phyloP scores from a whole-genome alignment of 1,140 invertebrate species.

The Wiebesia pumilae region DNA sequence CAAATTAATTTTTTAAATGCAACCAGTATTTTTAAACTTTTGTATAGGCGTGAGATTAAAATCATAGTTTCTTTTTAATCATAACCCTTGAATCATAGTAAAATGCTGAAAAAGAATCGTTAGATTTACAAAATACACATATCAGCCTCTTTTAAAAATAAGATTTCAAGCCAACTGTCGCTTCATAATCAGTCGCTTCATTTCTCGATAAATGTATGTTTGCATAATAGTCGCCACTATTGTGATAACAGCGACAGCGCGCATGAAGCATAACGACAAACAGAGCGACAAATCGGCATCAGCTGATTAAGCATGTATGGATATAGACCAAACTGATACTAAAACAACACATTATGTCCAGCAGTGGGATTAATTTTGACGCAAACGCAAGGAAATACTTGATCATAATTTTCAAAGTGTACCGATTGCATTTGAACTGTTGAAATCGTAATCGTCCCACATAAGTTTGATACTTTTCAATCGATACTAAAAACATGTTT shows the following conservation, averaged over 20 bases:
- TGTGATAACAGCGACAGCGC: constrained; percentile 26
- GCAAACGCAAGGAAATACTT: not conserved
- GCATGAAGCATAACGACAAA: not conserved
- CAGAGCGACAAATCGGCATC: not conserved
- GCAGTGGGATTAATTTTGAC: not conserved
- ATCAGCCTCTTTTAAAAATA: not conserved
- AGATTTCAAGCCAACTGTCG: not conserved
- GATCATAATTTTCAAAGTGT: not conserved
- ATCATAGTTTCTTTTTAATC: not conserved
- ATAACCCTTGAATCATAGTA: not conserved
- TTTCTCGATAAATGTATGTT: constrained; percentile 22
- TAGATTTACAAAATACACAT: not conserved
- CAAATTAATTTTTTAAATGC: too few relatives aligned
- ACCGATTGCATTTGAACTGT: too few relatives aligned
- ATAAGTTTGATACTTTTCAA: too few relatives aligned
- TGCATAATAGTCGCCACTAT: not conserved
- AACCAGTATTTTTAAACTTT: too few relatives aligned
- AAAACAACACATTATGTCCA: not conserved
- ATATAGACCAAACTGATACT: not conserved
- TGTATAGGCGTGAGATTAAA: not conserved
- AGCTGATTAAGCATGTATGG: not conserved
- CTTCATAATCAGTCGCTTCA: not conserved
- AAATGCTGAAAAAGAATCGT: not conserved
- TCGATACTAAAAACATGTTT: too few relatives aligned
- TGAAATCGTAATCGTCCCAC: too few relatives aligned